Percentiles rank a stretch among this genome's conserved stretches.
Conservation (phyloP, 2,797 vertebrate genomes). For the Malacoraja senta region DNA sequence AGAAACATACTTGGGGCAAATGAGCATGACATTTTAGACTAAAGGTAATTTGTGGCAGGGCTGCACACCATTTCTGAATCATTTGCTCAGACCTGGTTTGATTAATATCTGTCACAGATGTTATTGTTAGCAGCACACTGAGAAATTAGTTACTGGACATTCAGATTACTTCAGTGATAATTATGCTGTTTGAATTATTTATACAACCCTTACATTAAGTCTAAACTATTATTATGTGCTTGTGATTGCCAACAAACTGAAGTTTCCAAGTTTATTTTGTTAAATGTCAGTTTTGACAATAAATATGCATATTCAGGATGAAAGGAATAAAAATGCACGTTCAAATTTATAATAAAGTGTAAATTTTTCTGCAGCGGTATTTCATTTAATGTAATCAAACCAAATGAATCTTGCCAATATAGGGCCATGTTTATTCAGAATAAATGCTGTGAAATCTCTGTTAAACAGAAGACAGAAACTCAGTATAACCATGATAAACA, state of each 20-base stretch:
- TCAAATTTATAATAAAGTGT: neutral
- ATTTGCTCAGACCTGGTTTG: neutral
- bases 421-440: neutral
- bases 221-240: neutral
- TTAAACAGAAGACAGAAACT: neutral
- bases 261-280: no score
- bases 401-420: neutral
- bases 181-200: neutral
- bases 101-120: neutral
- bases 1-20: conserved; percentile 9
- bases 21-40: neutral
- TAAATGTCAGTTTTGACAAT: neutral
- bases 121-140: neutral
- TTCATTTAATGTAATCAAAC: neutral
- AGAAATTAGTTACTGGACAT: no score
- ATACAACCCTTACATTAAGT: neutral
- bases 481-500: neutral
- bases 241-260: neutral
- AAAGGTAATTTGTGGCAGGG: conserved; percentile 1
- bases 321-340: no score
- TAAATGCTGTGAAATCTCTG: neutral
- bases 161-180: neutral
- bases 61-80: neutral
- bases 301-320: neutral
- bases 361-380: neutral